Evolutionary conservation across 2,797 vertebrate genomes (phyloP).

Genomic region (Strix occidentalis): DNA sequence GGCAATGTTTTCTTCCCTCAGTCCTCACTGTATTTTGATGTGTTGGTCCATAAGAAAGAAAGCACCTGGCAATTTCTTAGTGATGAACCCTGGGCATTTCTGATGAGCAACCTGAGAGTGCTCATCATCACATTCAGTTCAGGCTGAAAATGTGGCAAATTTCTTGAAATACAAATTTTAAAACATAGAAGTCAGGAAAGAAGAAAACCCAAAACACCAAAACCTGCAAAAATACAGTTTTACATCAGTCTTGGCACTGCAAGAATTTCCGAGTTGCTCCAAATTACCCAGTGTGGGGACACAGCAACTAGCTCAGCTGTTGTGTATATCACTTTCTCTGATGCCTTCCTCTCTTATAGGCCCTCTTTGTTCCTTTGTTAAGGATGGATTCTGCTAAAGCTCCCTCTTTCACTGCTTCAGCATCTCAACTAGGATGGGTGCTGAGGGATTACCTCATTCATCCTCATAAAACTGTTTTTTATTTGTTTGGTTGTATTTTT

Average conservation of each 20-base stretch:
- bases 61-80: background rate
- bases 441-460: background rate
- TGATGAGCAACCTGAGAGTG: background rate
- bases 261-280: background rate
- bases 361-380: background rate
- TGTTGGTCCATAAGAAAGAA: background rate
- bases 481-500: background rate
- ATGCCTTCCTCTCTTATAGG: background rate
- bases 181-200: background rate
- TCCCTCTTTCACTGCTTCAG: background rate
- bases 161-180: background rate
- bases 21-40: background rate
- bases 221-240: background rate
- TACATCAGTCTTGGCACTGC: background rate
- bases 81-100: background rate
- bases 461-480: background rate
- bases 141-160: background rate
- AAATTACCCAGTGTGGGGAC: background rate
- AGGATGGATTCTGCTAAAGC: background rate
- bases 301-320: background rate
- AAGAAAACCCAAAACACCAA: background rate
- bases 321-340: background rate
- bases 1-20: background rate
- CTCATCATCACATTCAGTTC: background rate
- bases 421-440: background rate